These are phyloP conservation scores for Cephus pulcher DNA, from an alignment of 2,888 invertebrate species.

Conservation along the genomic window DNA sequence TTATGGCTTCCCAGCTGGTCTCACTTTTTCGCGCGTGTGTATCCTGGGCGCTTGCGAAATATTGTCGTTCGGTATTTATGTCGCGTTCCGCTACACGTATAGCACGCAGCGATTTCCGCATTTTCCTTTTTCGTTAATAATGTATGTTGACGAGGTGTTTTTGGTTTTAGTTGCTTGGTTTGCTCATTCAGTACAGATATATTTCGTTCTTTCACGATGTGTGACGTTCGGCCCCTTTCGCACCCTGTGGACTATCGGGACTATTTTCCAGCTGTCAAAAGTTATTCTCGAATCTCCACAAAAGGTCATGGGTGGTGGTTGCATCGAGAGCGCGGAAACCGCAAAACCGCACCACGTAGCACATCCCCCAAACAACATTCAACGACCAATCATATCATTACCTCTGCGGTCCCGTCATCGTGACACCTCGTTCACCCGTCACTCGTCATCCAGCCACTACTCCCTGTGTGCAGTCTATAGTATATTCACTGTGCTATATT, in stretches of 20 bases:
- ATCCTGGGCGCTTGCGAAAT: background rate
- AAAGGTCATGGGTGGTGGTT: background rate
- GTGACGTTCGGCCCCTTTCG: background rate
- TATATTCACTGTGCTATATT: background rate
- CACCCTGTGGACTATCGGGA: background rate
- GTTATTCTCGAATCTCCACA: background rate
- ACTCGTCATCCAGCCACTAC: constrained; percentile 51
- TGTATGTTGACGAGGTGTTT: background rate
- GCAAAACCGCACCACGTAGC: constrained; percentile 58
- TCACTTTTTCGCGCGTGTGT: background rate
- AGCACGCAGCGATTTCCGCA: background rate
- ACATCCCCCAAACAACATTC: constrained; percentile 58
- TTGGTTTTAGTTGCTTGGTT: background rate
- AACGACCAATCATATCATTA: constrained; percentile 65
- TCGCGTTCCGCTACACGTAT: background rate
- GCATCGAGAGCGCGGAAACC: constrained; percentile 52
- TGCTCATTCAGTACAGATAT: background rate
- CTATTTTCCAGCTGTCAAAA: constrained; percentile 1
- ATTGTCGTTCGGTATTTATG: background rate
- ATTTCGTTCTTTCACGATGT: background rate
- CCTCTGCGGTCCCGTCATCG: constrained; percentile 60
- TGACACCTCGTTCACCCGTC: constrained; percentile 63
- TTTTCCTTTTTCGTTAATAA: background rate
- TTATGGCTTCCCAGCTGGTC: background rate
- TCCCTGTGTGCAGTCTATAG: background rate